These are phyloP conservation scores for Platynereis dumerilii DNA, from an alignment of 2,888 invertebrate species.

Conservation along the genomic window DNA sequence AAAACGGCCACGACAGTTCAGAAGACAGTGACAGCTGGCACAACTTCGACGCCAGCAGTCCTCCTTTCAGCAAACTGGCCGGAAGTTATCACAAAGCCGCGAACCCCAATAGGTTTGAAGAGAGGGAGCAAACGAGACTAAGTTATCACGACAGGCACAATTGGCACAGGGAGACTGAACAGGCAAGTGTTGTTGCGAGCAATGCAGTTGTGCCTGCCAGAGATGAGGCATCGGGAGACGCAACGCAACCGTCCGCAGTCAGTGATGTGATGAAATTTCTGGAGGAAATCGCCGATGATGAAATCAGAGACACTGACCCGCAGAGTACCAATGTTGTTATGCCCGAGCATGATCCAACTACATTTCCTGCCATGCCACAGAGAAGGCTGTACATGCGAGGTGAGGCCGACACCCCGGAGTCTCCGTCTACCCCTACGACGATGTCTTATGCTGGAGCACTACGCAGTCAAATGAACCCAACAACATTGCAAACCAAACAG, in stretches of 20 bases:
- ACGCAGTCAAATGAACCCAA: conserved; percentile 18
- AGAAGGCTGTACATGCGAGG: conserved; percentile 29
- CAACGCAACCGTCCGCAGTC: conserved; percentile 18
- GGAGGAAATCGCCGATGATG: conserved; percentile 24
- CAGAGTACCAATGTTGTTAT: conserved; percentile 18
- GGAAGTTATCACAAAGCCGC: not conserved
- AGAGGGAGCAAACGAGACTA: not conserved
- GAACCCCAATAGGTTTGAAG: not conserved
- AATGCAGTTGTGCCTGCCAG: not conserved
- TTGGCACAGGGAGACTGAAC: not conserved
- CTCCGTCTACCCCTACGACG: not conserved
- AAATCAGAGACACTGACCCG: conserved; percentile 22
- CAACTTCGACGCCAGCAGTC: not conserved
- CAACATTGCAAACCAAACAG: not conserved
- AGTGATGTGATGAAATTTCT: conserved; percentile 26
- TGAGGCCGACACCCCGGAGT: not conserved
- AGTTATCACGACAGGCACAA: not conserved
- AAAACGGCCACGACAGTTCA: not conserved
- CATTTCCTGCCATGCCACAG: not conserved
- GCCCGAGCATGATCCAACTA: not conserved
- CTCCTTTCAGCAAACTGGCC: not conserved
- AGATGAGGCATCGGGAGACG: conserved; percentile 15
- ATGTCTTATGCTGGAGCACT: conserved; percentile 30
- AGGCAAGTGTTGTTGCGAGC: not conserved
- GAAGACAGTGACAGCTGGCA: not conserved